Base-by-base conservation (phyloP, 2,113 vertebrate genomes). In the Todiramphus chloris region DNA sequence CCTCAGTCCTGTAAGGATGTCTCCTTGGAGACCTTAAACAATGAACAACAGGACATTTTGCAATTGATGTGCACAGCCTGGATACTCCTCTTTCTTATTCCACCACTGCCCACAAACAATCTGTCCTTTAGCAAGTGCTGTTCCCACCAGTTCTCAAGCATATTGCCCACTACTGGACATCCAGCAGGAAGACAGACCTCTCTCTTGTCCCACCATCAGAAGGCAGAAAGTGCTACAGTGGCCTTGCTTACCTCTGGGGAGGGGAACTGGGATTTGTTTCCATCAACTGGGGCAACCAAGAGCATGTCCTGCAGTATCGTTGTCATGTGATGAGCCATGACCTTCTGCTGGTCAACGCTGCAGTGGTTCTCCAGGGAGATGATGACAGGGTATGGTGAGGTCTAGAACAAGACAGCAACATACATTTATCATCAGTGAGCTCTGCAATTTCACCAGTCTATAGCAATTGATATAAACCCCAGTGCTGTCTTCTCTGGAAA, bases 351-450 rank as follows among this genome's bases (percentile, higher is more conserved):
- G 4, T 98, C 98, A 7, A 99, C 43, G 2, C 95, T 98, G 97
- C 99, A 99, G 97, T 99, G 99, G 90, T 99, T 99, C 98, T 99
- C 99, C 98, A 99, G 96, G 68, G 99, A 99, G 82, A 99, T 97
- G 97, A 99, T 99, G 67, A 99, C 98, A 0, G 99, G 99, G 93
- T 99, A 99, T 2, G 98, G 97, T 1, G 99, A 99, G 5, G 97
- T 98, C 99, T 99, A 90, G 20, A 64, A 78, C 13, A 82, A 59
- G 20, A 89, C 2, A 92, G n/a, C 20, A 95, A 59, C 31, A 76
- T 24, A 48, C 35, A 68, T 6, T 25, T 24, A 51, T 46, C 31
- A 21, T 64, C 44, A 67, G 50, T 56, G 81, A 89, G 3, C 24
- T 74, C 70, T 75, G 58, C n/a, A 51, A 11, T n/a, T 21, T 27